Base-by-base conservation (phyloP, 2,113 vertebrate species). In the Scatophagus argus region DNA sequence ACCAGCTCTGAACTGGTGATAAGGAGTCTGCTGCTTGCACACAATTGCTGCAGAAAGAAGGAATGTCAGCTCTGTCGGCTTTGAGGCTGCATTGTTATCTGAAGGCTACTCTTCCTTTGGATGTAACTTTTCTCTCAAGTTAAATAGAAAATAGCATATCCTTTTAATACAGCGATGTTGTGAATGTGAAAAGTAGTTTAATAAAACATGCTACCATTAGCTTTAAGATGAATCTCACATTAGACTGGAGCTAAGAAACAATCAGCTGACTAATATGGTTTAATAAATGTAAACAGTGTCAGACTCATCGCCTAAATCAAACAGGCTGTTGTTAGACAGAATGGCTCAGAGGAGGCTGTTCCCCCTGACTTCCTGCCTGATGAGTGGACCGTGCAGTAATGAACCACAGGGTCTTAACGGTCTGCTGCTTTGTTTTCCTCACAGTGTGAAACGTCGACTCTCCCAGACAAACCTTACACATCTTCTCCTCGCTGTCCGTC, bases 381-480 rank as follows among this genome's bases (percentile, higher is more conserved):
- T 83, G 79, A 84, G 73, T 87, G 73, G 83, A 80, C 86, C 77
- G 12, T 84, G 84, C 16, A 6, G 56, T 84, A 84, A 89, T 88
- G 74, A 87, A 83, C 80, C 88, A 52, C 73, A 17, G 81, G 73
- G 58, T 74, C 75, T 84, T 54, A n/a, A 75, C 64, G 86, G 79
- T 81, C 77, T 60, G 62, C 77, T 82, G 85, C 85, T 79, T 84
- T 90, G 79, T 87, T 87, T 86, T 83, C 49, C 81, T 88, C 74
- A 5, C 83, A 82, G 81, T 72, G 70, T 73, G 84, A 83, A 81
- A 67, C 77, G 44, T 21, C 13, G 54, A 52, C 74, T 74, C 64
- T 27, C 67, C 56, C 71, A 67, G 34, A 74, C 81, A 65, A 16
- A 34, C 65, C 67, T 49, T 51, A 29, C 81, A 81, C 77, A 79